Conservation (phyloP, 2,113 vertebrate species). For the Gymnarchus niloticus region DNA sequence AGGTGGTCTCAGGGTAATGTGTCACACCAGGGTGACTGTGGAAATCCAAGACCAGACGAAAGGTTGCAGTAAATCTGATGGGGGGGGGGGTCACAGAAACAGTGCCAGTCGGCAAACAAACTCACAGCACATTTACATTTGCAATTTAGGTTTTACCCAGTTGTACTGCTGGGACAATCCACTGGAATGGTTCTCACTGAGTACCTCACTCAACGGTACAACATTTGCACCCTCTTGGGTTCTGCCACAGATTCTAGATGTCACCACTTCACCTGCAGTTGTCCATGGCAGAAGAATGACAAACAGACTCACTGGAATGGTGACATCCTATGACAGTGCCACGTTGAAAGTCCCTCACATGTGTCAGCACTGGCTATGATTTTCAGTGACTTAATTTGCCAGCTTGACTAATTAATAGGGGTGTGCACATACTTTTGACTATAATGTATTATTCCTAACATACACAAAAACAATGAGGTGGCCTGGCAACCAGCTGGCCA, state of each 20-base stretch:
- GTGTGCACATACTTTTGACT: neutral
- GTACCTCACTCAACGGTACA: neutral
- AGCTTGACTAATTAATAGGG: no score
- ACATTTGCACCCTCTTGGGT: neutral
- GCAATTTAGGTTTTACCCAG: neutral
- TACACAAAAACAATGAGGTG: neutral
- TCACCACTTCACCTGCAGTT: no score
- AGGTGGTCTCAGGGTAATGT: constrained; percentile 3
- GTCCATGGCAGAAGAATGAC: neutral
- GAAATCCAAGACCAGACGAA: neutral
- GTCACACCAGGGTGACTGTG: neutral
- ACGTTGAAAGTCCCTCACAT: no score
- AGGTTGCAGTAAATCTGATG: neutral
- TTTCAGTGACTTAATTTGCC: no score
- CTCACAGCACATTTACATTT: neutral
- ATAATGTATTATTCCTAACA: neutral
- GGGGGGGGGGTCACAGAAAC: neutral
- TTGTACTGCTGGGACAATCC: neutral
- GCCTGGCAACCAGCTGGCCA: neutral
- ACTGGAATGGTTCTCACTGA: neutral
- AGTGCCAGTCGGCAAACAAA: neutral
- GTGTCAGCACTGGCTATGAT: no score
- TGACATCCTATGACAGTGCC: no score
- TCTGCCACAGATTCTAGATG: neutral
- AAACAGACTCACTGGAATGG: no score